These are phyloP conservation scores for Corythornis vintsioides DNA, from an alignment of 2,113 vertebrate genomes.

Conservation along the genomic window DNA sequence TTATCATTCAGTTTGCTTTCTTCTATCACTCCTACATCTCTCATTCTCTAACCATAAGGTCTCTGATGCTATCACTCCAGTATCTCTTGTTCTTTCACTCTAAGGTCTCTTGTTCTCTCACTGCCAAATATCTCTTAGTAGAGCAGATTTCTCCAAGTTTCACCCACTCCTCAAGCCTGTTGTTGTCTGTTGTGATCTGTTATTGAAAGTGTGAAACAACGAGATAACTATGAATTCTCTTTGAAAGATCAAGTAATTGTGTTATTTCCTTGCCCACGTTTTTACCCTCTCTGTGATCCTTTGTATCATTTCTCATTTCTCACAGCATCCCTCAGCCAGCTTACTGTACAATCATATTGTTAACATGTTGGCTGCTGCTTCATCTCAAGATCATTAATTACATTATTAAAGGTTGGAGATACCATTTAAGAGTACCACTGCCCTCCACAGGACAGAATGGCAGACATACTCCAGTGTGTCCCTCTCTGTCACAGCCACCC, in stretches of 20 bases:
- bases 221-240: background rate
- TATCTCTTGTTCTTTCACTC: constrained; percentile 31
- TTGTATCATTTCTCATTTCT: constrained; percentile 24
- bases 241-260: background rate
- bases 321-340: background rate
- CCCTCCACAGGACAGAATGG: constrained; percentile 45
- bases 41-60: background rate
- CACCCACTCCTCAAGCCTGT: constrained; percentile 23
- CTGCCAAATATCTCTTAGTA: background rate
- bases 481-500: background rate
- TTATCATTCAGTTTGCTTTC: background rate
- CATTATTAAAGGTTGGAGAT: background rate
- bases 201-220: constrained; percentile 10
- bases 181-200: constrained; percentile 2
- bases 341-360: background rate
- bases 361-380: background rate
- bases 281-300: constrained; percentile 8
- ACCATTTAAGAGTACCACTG: constrained; percentile 45
- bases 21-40: background rate
- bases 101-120: constrained; percentile 21
- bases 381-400: constrained; percentile 36
- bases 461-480: background rate
- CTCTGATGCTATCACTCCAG: background rate
- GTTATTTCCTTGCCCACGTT: background rate
- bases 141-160: constrained; percentile 29